Percentiles rank a stretch among this genome's conserved stretches.
phyloP scores from a whole-genome alignment of 2,113 vertebrate species.

The Microcebus lehilahytsara region DNA sequence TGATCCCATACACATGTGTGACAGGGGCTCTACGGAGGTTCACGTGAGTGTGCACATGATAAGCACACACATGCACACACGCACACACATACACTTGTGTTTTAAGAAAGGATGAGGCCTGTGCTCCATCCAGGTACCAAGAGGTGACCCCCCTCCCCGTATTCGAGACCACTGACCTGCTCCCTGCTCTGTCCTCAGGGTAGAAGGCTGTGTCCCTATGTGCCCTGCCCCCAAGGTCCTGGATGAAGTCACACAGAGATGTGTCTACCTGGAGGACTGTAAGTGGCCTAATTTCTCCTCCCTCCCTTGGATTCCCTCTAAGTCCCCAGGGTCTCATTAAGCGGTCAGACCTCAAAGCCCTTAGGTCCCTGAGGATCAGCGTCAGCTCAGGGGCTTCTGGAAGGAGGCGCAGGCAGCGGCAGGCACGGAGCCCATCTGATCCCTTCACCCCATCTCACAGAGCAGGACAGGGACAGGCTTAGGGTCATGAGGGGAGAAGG shows the following conservation, averaged over 20 bases:
- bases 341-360: neutral
- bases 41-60: neutral
- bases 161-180: neutral
- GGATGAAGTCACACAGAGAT: slow-evolving; percentile 95
- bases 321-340: neutral
- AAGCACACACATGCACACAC: neutral
- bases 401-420: neutral
- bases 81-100: neutral
- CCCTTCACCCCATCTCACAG: neutral
- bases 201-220: slow-evolving; percentile 94
- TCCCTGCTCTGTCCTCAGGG: slow-evolving; percentile 83
- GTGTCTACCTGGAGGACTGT: slow-evolving; percentile 95
- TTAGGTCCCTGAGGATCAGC: neutral
- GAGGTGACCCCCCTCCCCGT: rapidly evolving
- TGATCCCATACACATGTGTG: neutral
- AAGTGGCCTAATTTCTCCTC: slow-evolving; percentile 75
- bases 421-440: too few relatives aligned
- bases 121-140: neutral
- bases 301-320: neutral
- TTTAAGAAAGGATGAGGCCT: neutral
- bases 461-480: neutral
- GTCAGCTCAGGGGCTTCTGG: neutral
- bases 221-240: slow-evolving; percentile 92
- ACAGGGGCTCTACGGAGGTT: neutral
- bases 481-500: neutral